A percentile compares a stretch with the other conserved stretches of the same genome.
These are phyloP conservation scores for Pachliopta kotzebuea DNA, from an alignment of 2,888 invertebrate genomes.

Conservation along the genomic window DNA sequence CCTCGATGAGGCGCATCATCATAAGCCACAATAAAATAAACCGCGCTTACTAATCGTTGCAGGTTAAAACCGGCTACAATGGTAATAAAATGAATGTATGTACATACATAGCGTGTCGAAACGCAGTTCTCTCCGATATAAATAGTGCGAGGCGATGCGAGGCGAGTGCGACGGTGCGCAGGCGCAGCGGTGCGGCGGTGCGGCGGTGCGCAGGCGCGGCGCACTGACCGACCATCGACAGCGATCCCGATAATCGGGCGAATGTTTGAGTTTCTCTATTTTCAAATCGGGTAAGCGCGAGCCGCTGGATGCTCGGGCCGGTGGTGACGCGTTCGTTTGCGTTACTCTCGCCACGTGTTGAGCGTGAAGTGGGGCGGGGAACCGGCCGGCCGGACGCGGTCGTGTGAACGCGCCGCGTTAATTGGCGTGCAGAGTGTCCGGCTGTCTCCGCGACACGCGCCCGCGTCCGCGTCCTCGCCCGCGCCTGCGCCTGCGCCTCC, in stretches of 20 bases:
- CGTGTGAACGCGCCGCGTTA: conserved; percentile 74
- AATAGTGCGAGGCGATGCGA: conserved; percentile 73
- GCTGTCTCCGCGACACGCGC: conserved; percentile 70
- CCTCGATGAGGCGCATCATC: conserved; percentile 51
- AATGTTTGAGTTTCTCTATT: conserved; percentile 76
- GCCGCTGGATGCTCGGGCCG: conserved; percentile 49
- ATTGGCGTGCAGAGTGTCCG: conserved; percentile 72
- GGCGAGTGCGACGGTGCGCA: conserved; percentile 57
- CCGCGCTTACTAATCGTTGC: conserved; percentile 68
- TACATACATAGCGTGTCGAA: conserved; percentile 71
- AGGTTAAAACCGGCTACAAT: conserved; percentile 76
- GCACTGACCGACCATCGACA: conserved; percentile 77
- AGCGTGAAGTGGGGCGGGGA: conserved; percentile 43
- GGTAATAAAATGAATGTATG: conserved; percentile 75
- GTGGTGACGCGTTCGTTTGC: conserved; percentile 50
- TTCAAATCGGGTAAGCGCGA: conserved; percentile 65
- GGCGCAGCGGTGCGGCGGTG: no score
- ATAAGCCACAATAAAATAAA: conserved; percentile 66
- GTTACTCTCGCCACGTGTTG: conserved; percentile 33
- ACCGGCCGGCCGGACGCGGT: conserved; percentile 45
- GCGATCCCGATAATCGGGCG: conserved; percentile 75
- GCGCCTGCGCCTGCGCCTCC: conserved; percentile 45
- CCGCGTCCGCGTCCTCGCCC: conserved; percentile 35
- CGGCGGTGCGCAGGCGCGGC: conserved; percentile 72
- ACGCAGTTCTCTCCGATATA: conserved; percentile 72